Evolutionary conservation across 2,888 invertebrate species (phyloP).

Genomic region (Agrenia bidenticulata): DNA sequence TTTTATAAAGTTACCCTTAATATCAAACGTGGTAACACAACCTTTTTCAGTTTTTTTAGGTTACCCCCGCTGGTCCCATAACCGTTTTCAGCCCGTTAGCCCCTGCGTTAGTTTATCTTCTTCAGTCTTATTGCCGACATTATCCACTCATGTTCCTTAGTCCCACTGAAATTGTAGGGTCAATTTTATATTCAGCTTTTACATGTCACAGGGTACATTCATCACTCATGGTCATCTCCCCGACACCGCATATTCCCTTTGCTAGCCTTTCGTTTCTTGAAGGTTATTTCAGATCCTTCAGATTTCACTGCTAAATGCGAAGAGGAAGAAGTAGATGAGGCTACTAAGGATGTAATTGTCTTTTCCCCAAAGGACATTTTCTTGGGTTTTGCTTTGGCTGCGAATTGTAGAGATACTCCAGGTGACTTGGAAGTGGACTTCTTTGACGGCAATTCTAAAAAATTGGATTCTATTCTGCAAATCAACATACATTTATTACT

Average conservation of each 20-base stretch:
- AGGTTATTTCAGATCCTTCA: slow-evolving; percentile 57
- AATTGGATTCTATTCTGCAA: slow-evolving; percentile 2
- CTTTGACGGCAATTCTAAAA: slow-evolving; percentile 33
- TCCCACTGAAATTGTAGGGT: no score
- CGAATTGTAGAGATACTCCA: slow-evolving; percentile 11
- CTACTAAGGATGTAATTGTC: slow-evolving; percentile 26
- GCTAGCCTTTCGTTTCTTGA: slow-evolving; percentile 71
- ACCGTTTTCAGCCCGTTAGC: no score
- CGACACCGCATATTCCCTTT: slow-evolving; percentile 68
- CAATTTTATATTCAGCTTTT: no score
- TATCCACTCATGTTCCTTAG: no score
- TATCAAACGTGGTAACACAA: no score
- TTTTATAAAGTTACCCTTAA: no score
- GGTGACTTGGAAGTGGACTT: slow-evolving; percentile 23
- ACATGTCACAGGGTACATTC: no score
- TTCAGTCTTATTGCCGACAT: no score
- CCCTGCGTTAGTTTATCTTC: no score
- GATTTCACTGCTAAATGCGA: slow-evolving; percentile 59
- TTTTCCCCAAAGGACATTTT: slow-evolving; percentile 44
- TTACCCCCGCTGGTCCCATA: no score
- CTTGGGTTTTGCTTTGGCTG: slow-evolving; percentile 28
- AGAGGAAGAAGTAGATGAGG: slow-evolving; percentile 12
- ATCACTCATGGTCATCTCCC: slow-evolving; percentile 59
- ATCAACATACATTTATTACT: no score
- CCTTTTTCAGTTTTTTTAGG: no score